Conservation (phyloP, 2,113 vertebrate genomes). For the Chauna torquata region DNA sequence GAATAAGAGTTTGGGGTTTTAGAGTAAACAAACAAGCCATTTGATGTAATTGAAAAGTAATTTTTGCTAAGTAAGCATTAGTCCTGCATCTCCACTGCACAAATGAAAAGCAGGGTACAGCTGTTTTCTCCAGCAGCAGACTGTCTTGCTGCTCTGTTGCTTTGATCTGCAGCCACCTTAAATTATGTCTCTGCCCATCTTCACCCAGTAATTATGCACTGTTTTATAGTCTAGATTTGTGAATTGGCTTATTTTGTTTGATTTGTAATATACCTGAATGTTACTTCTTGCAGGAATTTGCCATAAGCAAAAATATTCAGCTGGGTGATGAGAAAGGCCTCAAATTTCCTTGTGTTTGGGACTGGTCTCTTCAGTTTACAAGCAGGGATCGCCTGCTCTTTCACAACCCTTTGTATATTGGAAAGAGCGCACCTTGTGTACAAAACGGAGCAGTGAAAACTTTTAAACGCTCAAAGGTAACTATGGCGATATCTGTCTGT, state of each 20-base stretch:
- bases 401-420: slow-evolving; percentile 92
- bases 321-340: slow-evolving; percentile 86
- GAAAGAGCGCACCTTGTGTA: slow-evolving; percentile 84
- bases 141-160: background rate
- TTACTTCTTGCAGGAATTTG: slow-evolving; percentile 87
- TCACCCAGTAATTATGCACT: background rate
- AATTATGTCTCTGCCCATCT: background rate
- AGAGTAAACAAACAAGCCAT: background rate
- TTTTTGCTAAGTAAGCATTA: background rate
- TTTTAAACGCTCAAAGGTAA: slow-evolving; percentile 91
- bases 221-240: background rate
- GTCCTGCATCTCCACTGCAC: background rate
- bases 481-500: background rate
- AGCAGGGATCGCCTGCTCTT: slow-evolving; percentile 90
- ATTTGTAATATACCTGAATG: background rate
- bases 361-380: slow-evolving; percentile 94
- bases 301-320: slow-evolving; percentile 90
- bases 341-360: slow-evolving; percentile 93
- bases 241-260: background rate
- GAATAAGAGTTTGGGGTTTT: background rate
- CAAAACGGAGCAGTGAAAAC: slow-evolving; percentile 86
- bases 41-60: background rate
- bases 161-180: background rate
- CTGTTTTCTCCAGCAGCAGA: background rate
- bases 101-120: background rate